Evolutionary conservation across 2,888 invertebrate genomes (phyloP), one percentile per base, ranked within the genome.

Genomic region (Hyppa rectilinea): DNA sequence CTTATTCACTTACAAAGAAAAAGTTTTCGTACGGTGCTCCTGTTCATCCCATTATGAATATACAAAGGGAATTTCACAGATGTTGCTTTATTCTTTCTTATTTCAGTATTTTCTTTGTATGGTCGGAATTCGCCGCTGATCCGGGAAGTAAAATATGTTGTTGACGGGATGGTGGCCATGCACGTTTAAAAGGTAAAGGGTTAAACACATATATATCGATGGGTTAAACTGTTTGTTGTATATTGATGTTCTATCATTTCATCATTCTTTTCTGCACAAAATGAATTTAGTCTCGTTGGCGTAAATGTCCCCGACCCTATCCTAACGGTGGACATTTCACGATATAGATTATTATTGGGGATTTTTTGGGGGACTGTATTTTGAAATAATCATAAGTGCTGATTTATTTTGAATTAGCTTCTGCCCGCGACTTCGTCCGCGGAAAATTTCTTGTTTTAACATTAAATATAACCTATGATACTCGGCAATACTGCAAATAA

Each of bases 31-130:
- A 74, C 61, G 47, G 72, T 69, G 60, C 66, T 67, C 56, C 58
- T 79, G 60, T 69, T 67, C 56, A 62, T 79, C 52, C 62, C 49
- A 78, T 74, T 80, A 80, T 80, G 74, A 74, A 47, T 67, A 68
- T 59, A 78, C 80, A 80, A 80, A 80, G 74, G 23, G 65, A 65
- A 78, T 80, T 75, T 78, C 58, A 75, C 78, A 75, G 78, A 75
- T 78, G 71, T 63, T 79, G 72, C 65, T 68, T 68, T 68, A 65
- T 62, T 64, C 64, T 65, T 65, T 72, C 61, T 43, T 72, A 76
- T 76, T 79, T 76, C 72, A 79, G 72, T 72, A 65, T 76, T 68
- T 79, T 60, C 53, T 80, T 79, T 79, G 59, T 69, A 62, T 60
- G 69, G 43, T 62, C 1, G 55, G 71, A 76, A 72, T 72, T 68